A percentile compares a stretch with the other conserved stretches of the same genome.
These are phyloP conservation scores for Probosciger aterrimus DNA, from an alignment of 2,113 vertebrate species.

Conservation along the genomic window DNA sequence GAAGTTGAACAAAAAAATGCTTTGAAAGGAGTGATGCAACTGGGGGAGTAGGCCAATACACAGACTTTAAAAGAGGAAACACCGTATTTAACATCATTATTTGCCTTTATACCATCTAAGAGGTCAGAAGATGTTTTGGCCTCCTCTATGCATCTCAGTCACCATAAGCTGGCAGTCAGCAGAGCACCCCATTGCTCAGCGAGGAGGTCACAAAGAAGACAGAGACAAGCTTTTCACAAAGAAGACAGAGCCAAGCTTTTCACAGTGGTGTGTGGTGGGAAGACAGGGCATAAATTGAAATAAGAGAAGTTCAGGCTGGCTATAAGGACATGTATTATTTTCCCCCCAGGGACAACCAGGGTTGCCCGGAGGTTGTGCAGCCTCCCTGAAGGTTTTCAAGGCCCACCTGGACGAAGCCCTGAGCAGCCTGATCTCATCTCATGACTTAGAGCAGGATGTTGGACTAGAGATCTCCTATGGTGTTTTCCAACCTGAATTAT, in stretches of 20 bases:
- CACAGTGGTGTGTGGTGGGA: not conserved
- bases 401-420: not conserved
- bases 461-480: not conserved
- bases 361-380: not conserved
- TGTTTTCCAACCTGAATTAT: not conserved
- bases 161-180: not conserved
- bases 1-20: not conserved
- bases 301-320: not conserved
- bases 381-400: not conserved
- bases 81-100: not conserved
- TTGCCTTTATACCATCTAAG: not conserved
- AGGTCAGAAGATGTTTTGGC: not conserved
- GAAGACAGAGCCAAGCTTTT: not conserved
- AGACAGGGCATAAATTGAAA: not conserved
- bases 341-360: not conserved
- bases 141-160: not conserved
- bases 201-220: not conserved
- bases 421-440: not conserved
- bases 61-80: not conserved
- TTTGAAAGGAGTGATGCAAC: not conserved
- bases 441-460: not conserved
- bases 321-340: not conserved
- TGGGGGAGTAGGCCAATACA: not conserved
- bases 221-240: not conserved
- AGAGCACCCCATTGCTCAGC: rapidly evolving